Conservation (phyloP, 2,797 vertebrate species). For the Darevskia nairensis region DNA sequence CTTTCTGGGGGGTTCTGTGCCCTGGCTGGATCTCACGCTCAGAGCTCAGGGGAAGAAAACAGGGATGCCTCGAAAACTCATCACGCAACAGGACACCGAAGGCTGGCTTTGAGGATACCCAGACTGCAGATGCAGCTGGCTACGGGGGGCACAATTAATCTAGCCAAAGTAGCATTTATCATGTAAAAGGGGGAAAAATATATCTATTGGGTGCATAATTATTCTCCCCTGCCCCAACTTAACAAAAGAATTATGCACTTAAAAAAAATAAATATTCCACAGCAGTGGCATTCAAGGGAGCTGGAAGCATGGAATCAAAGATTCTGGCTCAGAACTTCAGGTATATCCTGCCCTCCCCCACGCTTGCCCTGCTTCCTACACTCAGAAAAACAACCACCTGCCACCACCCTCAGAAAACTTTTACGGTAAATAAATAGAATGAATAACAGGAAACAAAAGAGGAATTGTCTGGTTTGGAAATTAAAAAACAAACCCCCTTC, state of each 20-base stretch:
- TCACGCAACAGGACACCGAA: constrained; percentile 37
- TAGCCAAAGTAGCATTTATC: constrained; percentile 75
- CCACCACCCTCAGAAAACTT: constrained; percentile 40
- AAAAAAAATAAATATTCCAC: constrained; percentile 50
- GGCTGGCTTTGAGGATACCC: constrained; percentile 47
- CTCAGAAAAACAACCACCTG: constrained; percentile 34
- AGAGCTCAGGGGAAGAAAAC: constrained; percentile 39
- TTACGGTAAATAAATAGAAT: constrained; percentile 74
- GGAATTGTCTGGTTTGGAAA: constrained; percentile 71
- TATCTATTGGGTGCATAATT: constrained; percentile 76
- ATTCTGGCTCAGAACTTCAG: constrained; percentile 60
- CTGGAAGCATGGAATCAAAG: constrained; percentile 71
- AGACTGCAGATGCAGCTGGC: constrained; percentile 53
- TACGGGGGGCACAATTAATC: constrained; percentile 72
- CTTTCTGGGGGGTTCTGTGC: constrained; percentile 53
- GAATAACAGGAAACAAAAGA: constrained; percentile 59
- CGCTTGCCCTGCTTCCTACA: not conserved
- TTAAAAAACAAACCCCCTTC: constrained; percentile 53
- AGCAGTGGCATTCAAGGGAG: constrained; percentile 68
- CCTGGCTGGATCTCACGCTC: constrained; percentile 39
- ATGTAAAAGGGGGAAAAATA: constrained; percentile 71
- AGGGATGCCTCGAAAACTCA: constrained; percentile 41
- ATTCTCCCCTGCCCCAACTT: not conserved
- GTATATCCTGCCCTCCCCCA: constrained; percentile 17
- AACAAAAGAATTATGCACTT: not conserved